Evolutionary conservation across 2,113 vertebrate species (phyloP), one percentile per base, ranked within the genome.

Genomic region (Fregetta grallaria): DNA sequence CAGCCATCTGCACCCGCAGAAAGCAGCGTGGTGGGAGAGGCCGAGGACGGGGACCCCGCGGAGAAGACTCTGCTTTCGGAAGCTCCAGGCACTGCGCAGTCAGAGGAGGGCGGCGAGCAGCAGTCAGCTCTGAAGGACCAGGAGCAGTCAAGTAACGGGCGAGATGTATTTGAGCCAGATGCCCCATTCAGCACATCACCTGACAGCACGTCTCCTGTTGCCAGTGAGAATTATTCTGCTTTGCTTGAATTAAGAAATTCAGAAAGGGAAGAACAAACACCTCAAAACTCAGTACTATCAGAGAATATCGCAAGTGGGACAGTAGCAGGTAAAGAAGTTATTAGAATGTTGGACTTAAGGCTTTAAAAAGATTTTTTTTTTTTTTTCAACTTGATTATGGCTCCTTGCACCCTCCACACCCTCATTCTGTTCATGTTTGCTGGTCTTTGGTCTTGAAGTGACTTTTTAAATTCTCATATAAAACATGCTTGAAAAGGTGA

Each of bases 251-350:
- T 56, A n/a, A 53, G 11, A 58, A 15, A 45, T 53, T 58, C 55
- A 42, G 63, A 49, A 59, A 38, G 21, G 21, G 47, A 62, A 42
- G 49, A 73, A 36, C 91, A 74, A 65, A 27, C 12, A 12, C 36
- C 45, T 55, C 77, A 72, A 59, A 90, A 55, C 30, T 81, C 49
- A n/a, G 22, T 44, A 5, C 36, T 61, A 10, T 36, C 76, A 79
- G 68, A 88, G 36, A 91, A 80, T 45, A 4, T 3, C 5, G 55
- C 38, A 93, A 88, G 85, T 19, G 27, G 67, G 30, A 81, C 67
- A 76, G 88, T 81, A 79, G 96, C 94, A 98, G 98, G 98, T 98
- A 98, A 85, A 68, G 25, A 67, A 42, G 42, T 32, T 55, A 32
- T 7, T n/a, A 16, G 55, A 70, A 34, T 63, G 9, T 29, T 86